Percentiles rank a stretch among this genome's conserved stretches.
Conservation (phyloP, 2,113 vertebrate genomes). For the Microtus ochrogaster region DNA sequence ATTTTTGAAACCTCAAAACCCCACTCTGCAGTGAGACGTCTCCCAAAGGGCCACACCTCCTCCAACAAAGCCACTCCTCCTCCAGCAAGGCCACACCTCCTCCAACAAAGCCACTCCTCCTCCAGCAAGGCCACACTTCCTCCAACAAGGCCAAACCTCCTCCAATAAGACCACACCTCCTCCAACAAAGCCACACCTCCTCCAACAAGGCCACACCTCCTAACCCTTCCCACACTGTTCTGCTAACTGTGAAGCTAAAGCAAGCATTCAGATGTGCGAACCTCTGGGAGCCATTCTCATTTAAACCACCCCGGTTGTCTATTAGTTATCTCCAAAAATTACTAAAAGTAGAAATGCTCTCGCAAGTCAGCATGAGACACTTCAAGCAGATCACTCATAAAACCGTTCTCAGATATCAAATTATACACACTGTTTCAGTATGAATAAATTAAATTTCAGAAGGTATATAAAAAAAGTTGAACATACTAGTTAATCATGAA, state of each 20-base stretch:
- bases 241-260: neutral
- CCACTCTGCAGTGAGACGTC: neutral
- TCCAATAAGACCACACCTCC: too few species aligned
- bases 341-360: neutral
- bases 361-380: neutral
- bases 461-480: neutral
- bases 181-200: neutral
- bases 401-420: neutral
- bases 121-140: neutral
- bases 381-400: neutral
- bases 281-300: neutral
- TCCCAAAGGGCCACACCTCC: too few species aligned
- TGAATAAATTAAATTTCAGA: slow-evolving; percentile 19
- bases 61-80: neutral
- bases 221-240: neutral
- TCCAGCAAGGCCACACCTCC: neutral
- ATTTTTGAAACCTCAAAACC: neutral
- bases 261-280: neutral
- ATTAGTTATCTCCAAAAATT: neutral
- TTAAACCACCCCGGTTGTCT: neutral
- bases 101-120: neutral
- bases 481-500: neutral
- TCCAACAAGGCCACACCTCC: neutral
- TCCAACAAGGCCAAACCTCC: too few species aligned
- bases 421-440: neutral